phyloP scores from a whole-genome alignment of 2,113 vertebrate species.

The Chaetodon trifascialis region DNA sequence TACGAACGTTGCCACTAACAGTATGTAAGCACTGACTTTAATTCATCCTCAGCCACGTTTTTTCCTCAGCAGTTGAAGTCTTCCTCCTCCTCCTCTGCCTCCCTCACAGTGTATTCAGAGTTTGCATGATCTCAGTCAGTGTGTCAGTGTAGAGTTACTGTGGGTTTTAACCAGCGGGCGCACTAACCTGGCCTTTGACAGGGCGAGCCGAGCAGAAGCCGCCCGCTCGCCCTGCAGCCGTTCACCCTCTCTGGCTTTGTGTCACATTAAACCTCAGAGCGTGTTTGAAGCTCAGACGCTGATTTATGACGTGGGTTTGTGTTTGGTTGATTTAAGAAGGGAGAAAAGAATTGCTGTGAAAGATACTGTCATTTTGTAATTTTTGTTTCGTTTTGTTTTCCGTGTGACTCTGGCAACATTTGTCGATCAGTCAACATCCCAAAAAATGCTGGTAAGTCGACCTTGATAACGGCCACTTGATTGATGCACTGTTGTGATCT shows the following conservation, averaged over 20 bases:
- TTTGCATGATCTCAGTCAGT: constrained; percentile 37
- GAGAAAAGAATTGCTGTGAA: constrained; percentile 72
- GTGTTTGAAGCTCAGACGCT: constrained; percentile 23
- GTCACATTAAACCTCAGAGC: constrained; percentile 33
- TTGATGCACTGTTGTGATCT: constrained; percentile 84
- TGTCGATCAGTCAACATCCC: constrained; percentile 88
- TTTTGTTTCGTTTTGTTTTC: constrained; percentile 86
- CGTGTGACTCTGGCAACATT: constrained; percentile 88
- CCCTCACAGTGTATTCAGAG: neutral
- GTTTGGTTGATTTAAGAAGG: constrained; percentile 44
- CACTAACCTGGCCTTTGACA: neutral
- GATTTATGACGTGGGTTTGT: constrained; percentile 31
- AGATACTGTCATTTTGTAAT: constrained; percentile 84
- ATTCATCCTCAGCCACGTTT: constrained; percentile 30
- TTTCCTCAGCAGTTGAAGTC: constrained; percentile 31
- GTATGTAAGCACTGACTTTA: neutral
- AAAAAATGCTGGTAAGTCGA: constrained; percentile 90
- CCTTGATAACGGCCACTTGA: constrained; percentile 83
- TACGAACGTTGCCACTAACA: constrained; percentile 5
- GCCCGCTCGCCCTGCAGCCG: constrained; percentile 41
- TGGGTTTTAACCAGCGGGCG: constrained; percentile 25
- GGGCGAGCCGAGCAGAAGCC: neutral
- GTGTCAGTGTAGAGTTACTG: constrained; percentile 17
- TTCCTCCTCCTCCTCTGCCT: neutral
- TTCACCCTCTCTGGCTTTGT: constrained; percentile 23